A percentile compares a stretch with the other conserved stretches of the same genome.
These are phyloP conservation scores for Microtus montanus DNA, from an alignment of 2,113 vertebrate genomes.

Conservation along the genomic window DNA sequence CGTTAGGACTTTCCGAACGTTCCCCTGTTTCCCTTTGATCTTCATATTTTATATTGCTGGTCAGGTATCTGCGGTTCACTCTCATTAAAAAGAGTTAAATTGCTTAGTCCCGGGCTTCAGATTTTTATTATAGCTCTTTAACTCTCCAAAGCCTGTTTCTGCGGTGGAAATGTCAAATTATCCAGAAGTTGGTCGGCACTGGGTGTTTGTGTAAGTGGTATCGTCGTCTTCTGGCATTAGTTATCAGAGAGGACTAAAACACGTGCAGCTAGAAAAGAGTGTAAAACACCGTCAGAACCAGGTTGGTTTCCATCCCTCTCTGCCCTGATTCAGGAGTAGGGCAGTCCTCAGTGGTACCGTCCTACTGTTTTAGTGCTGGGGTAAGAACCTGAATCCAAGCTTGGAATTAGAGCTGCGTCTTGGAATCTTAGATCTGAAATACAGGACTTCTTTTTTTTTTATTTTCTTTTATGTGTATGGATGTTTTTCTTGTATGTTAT, in stretches of 20 bases:
- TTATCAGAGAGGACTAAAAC: slow-evolving; percentile 34
- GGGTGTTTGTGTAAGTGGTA: slow-evolving; percentile 13
- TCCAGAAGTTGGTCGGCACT: slow-evolving; percentile 15
- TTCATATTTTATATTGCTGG: slow-evolving; percentile 75
- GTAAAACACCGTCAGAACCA: background rate
- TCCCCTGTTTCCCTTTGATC: slow-evolving; percentile 71
- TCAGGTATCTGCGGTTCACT: slow-evolving; percentile 66
- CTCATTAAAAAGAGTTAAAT: slow-evolving; percentile 71
- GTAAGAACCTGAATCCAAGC: background rate
- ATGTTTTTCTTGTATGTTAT: background rate
- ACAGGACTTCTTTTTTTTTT: background rate
- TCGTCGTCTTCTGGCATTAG: background rate
- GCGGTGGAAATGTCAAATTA: slow-evolving; percentile 58
- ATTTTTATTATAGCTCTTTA: slow-evolving; percentile 66
- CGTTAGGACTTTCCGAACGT: slow-evolving; percentile 51
- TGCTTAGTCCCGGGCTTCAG: slow-evolving; percentile 42
- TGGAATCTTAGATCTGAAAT: slow-evolving; percentile 14
- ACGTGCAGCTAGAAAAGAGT: background rate
- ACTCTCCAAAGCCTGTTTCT: slow-evolving; percentile 60
- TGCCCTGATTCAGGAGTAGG: background rate
- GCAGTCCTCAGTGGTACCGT: background rate
- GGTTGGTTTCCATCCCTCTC: background rate
- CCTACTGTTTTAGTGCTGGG: background rate
- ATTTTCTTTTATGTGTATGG: background rate
- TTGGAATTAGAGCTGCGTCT: background rate